Percentiles rank a stretch among this genome's conserved stretches.
These are phyloP conservation scores for Aleiodes leptofemur DNA, from an alignment of 2,888 invertebrate species.

Conservation along the genomic window DNA sequence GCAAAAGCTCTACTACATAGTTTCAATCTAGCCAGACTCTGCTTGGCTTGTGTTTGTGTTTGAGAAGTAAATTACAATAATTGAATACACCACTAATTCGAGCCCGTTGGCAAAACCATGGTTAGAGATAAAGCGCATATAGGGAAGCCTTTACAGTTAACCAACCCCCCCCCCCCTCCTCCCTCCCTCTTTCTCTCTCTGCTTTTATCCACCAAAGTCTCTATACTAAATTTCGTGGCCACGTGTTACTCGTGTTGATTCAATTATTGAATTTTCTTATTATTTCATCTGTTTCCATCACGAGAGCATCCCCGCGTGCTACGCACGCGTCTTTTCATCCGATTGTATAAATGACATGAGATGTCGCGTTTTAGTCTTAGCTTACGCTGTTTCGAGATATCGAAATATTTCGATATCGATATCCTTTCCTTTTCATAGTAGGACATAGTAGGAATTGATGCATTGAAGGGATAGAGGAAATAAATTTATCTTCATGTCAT, in stretches of 20 bases:
- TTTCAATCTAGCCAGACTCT: constrained; percentile 30
- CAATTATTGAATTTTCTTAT: constrained; percentile 1
- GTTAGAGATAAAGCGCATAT: constrained; percentile 38
- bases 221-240: constrained; percentile 6
- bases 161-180: constrained; percentile 13
- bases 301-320: neutral
- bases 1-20: constrained; percentile 3
- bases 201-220: constrained; percentile 41
- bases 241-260: constrained; percentile 37
- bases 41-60: constrained; percentile 69
- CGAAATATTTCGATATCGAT: no score
- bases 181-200: constrained; percentile 6
- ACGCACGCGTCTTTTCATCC: no score
- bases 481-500: neutral
- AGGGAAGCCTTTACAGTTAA: constrained; percentile 41
- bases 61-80: constrained; percentile 74
- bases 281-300: neutral
- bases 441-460: no score
- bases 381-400: no score
- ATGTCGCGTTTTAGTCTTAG: no score
- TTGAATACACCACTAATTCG: constrained; percentile 73
- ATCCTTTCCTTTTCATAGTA: no score
- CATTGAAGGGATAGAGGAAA: no score
- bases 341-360: no score
- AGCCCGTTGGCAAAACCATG: constrained; percentile 57